Base-by-base conservation (phyloP, 37 sponge, comb jelly and placozoan species). In the Aplysina aerophoba region DNA sequence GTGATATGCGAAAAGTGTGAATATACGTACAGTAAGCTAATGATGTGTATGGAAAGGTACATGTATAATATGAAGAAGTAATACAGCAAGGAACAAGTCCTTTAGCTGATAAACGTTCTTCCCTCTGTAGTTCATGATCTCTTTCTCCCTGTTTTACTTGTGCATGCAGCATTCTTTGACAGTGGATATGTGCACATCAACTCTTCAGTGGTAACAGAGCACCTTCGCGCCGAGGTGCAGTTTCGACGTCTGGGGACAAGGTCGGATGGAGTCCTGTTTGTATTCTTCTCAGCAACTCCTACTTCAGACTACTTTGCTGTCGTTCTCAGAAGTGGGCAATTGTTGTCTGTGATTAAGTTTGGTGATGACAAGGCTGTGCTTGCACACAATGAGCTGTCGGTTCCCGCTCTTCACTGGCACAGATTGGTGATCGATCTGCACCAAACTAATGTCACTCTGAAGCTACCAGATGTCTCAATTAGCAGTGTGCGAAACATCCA, bases 111-210 rank as follows among this genome's bases (percentile, higher is more conserved):
- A n/a, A n/a, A n/a, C n/a, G n/a, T n/a, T n/a, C n/a, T n/a, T n/a
- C n/a, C n/a, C n/a, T n/a, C n/a, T n/a, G n/a, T n/a, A n/a, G n/a
- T n/a, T n/a, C n/a, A n/a, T n/a, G n/a, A 22, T 62, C 27, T 25
- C 11, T 62, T 22, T 62, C 63, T 62, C 27, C 27, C 4, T 27
- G n/a, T 62, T 8, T 62, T 13, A 62, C 11, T 27, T 62, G n/a
- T 27, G 11, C 66, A 65, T 69, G 71, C 71, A 69, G 71, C 34
- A 30, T 69, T 35, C 34, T 69, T 69, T 69, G 15, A 34, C 34
- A 35, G 71, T 34, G 71, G 71, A 27, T 69, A 69, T 35, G 13
- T 35, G 19, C 71, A 69, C 30, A 3, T 69, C 35, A 69, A 69
- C 33, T 34, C 34, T 27, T 69, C 71, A 30, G 33, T 34, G 17